These are phyloP conservation scores for Thalpophila matura DNA, from an alignment of 2,888 invertebrate species.

Conservation along the genomic window DNA sequence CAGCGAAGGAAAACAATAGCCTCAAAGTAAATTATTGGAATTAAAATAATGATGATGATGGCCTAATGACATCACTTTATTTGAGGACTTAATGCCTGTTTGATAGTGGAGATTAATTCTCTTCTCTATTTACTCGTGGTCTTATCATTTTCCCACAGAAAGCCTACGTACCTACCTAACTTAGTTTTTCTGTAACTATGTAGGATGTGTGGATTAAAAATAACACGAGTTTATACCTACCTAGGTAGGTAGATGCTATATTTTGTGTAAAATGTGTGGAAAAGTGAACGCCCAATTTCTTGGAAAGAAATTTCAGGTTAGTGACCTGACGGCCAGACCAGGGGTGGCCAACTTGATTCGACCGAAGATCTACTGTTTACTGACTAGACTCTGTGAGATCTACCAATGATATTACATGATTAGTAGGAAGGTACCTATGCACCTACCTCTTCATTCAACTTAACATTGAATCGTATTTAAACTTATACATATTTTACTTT, in stretches of 20 bases:
- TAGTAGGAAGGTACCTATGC: too few relatives aligned
- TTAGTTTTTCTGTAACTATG: background rate
- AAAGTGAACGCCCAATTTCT: background rate
- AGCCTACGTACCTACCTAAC: background rate
- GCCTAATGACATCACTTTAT: conserved; percentile 47
- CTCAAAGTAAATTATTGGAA: conserved; percentile 37
- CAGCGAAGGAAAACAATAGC: conserved; percentile 42
- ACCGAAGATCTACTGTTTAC: too few relatives aligned
- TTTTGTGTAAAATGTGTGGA: background rate
- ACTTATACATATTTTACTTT: too few relatives aligned
- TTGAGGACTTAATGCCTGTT: conserved; percentile 41
- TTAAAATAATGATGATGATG: conserved; percentile 52
- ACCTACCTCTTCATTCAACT: too few relatives aligned
- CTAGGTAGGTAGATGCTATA: too few relatives aligned
- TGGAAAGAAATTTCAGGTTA: conserved; percentile 1
- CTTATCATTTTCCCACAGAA: conserved; percentile 51
- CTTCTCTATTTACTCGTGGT: conserved; percentile 31
- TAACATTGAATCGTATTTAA: too few relatives aligned
- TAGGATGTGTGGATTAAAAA: conserved; percentile 2
- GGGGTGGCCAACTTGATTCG: too few relatives aligned
- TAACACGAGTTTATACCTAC: background rate
- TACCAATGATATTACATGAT: too few relatives aligned
- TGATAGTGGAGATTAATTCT: conserved; percentile 38
- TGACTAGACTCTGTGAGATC: too few relatives aligned
- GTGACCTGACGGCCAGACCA: conserved; percentile 6